Base-by-base conservation (phyloP, 1,140 invertebrate species). In the Drosophila neocordata region DNA sequence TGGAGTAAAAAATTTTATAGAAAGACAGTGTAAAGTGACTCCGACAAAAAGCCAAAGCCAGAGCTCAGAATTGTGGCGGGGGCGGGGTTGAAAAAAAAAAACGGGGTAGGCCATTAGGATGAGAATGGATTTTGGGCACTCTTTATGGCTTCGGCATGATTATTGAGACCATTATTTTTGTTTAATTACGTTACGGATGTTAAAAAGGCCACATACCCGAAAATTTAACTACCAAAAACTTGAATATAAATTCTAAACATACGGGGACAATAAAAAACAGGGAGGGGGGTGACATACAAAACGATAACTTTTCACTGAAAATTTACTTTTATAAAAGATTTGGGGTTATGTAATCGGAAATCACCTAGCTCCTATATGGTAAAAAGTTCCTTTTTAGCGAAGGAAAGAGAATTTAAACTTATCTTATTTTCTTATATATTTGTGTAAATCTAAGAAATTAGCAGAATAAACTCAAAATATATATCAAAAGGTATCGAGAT, bases 131-230 rank as follows among this genome's bases (percentile, higher is more conserved):
- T 27, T 59, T 15, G 58, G 37, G 72, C 59, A 74, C 72, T 13
- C 48, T 55, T 83, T 76, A 83, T 69, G 84, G 71, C 77, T 69
- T 68, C 73, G 48, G 72, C 69, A 70, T 83, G 83, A 87, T 88
- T 87, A 87, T 87, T 87, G 83, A 87, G 83, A 82, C 83, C 83
- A 87, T 87, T 87, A 87, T 87, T 87, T 87, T 88, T 88, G 83
- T 88, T 87, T 87, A 87, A 87, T 87, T 87, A 88, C 83, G 83
- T 87, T 87, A 87, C 83, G 83, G 82, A 73, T 84, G 79, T 88
- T 87, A 87, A 82, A 56, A 59, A 65, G 35, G 41, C 15, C 41
- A 48, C 41, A 48, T 48, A 48, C 15, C 41, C 41, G 2, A 48
- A 48, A 20, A 48, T 48, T 48, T 48, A 20, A 48, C 15, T 48